Percentiles rank a stretch among this genome's conserved stretches.
phyloP scores from a whole-genome alignment of 2,113 vertebrate species.

The Apaloderma vittatum region DNA sequence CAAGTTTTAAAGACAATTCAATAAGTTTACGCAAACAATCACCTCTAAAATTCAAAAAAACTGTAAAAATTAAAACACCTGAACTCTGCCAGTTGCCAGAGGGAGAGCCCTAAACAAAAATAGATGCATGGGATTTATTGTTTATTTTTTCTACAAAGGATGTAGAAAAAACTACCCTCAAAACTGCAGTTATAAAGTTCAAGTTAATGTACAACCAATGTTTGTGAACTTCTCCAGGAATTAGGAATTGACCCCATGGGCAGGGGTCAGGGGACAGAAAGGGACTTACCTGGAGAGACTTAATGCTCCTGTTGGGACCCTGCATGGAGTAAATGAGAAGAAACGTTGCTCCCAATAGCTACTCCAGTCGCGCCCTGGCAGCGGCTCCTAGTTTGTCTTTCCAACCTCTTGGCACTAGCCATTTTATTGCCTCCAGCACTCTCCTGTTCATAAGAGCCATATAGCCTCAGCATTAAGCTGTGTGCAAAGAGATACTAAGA shows the following conservation, averaged over 20 bases:
- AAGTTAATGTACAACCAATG: fast-evolving
- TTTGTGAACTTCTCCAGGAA: background rate
- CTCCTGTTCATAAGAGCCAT: fast-evolving
- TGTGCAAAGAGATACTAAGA: background rate
- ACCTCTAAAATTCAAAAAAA: background rate
- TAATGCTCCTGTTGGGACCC: background rate
- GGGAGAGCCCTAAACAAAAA: background rate
- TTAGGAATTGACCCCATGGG: background rate
- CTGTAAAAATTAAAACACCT: background rate
- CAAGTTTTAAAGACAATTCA: background rate
- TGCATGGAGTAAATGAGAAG: background rate
- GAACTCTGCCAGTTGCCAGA: background rate
- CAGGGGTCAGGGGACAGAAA: background rate
- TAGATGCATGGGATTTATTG: background rate
- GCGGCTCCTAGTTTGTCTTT: background rate
- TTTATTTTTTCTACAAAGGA: background rate
- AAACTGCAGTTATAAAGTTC: background rate
- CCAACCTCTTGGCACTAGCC: background rate
- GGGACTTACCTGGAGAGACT: background rate
- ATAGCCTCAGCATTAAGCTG: background rate
- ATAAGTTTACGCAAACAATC: background rate
- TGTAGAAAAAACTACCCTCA: background rate
- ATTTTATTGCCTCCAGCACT: background rate
- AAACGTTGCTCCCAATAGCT: background rate
- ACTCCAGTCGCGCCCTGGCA: background rate